A percentile compares a stretch with the other conserved stretches of the same genome.
Conservation (phyloP, 2,888 invertebrate species). For the Tanypteryx hageni region DNA sequence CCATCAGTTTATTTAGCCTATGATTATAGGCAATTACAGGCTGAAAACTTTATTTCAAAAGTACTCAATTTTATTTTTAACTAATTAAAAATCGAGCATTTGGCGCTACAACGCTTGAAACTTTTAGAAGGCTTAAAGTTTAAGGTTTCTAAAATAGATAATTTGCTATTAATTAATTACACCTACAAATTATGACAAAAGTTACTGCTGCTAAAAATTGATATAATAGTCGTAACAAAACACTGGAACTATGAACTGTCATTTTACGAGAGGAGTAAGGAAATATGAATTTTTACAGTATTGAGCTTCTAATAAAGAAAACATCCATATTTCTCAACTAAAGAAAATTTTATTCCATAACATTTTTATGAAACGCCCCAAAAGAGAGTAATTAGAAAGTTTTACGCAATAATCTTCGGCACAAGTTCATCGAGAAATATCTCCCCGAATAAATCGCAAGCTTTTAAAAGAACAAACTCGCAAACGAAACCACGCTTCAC, state of each 20-base stretch:
- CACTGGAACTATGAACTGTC: not conserved
- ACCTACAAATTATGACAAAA: too few species aligned
- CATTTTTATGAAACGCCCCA: not conserved
- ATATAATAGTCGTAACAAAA: too few species aligned
- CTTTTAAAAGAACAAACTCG: constrained; percentile 14
- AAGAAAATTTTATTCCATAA: not conserved
- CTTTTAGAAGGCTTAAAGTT: too few species aligned
- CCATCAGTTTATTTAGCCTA: too few species aligned
- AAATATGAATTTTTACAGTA: not conserved
- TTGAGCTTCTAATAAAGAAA: not conserved
- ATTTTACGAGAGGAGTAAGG: not conserved
- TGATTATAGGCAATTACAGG: too few species aligned
- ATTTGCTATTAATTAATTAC: too few species aligned
- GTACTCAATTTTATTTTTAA: too few species aligned
- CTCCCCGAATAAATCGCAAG: constrained; percentile 17
- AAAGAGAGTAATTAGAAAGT: not conserved
- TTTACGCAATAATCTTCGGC: not conserved
- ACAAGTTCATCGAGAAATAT: not conserved
- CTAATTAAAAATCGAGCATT: too few species aligned
- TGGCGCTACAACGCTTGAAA: too few species aligned
- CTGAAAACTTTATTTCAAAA: too few species aligned
- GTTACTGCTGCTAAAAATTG: too few species aligned
- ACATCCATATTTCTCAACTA: not conserved
- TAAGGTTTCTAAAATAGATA: too few species aligned
- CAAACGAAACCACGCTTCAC: constrained; percentile 7